Evolutionary conservation across 2,797 vertebrate genomes (phyloP).

Genomic region (Anomalospiza imberbis): DNA sequence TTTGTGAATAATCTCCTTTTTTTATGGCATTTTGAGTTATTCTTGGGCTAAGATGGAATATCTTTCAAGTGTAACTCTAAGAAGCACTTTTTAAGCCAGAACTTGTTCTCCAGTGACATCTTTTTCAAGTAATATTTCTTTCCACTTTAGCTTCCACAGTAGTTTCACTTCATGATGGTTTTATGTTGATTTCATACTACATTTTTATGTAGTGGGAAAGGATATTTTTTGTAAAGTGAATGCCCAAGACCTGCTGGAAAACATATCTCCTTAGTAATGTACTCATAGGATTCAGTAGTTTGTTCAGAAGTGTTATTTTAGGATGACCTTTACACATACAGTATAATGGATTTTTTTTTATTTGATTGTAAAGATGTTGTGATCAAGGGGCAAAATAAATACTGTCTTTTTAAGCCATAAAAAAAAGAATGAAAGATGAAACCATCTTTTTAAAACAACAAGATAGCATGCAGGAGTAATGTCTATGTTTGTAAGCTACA

Average conservation of each 20-base stretch:
- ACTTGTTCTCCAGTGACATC: neutral
- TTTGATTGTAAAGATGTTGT: constrained; percentile 67
- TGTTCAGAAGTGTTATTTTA: constrained; percentile 65
- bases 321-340: constrained; percentile 55
- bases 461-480: constrained; percentile 38
- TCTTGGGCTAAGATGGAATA: constrained; percentile 1
- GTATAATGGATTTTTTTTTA: constrained; percentile 68
- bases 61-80: constrained; percentile 9
- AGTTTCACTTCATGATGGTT: constrained; percentile 31
- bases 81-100: constrained; percentile 29
- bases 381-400: constrained; percentile 64
- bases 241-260: constrained; percentile 16
- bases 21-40: neutral
- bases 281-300: constrained; percentile 25
- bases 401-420: constrained; percentile 51
- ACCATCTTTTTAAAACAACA: constrained; percentile 5
- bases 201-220: constrained; percentile 39
- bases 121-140: constrained; percentile 31
- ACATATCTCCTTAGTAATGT: neutral
- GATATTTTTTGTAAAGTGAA: constrained; percentile 24
- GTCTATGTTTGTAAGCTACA: constrained; percentile 52
- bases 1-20: constrained; percentile 14
- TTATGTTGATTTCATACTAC: constrained; percentile 55
- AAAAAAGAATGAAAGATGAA: constrained; percentile 37
- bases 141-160: neutral